Percentiles rank a stretch among this genome's conserved stretches.
phyloP scores from a whole-genome alignment of 2,113 vertebrate species.

The Chinchilla lanigera region DNA sequence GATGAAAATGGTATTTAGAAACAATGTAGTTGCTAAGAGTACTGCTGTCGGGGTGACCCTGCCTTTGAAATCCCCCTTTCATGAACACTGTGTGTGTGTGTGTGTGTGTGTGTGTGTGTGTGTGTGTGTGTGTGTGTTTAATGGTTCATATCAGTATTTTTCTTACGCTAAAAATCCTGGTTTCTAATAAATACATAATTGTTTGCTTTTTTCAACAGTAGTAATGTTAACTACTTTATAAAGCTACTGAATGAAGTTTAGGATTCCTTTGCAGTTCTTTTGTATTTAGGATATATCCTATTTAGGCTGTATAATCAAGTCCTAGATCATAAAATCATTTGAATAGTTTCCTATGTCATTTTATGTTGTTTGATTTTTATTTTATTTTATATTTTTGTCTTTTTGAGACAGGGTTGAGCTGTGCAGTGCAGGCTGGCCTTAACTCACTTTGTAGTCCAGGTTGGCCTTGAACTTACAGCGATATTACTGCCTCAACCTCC shows the following conservation, averaged over 20 bases:
- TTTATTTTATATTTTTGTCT: too few species aligned
- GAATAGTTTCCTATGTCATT: not conserved
- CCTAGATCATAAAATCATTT: not conserved
- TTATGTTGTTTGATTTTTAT: too few species aligned
- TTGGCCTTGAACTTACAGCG: not conserved
- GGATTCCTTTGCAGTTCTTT: not conserved
- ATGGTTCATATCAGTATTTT: not conserved
- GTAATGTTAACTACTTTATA: not conserved
- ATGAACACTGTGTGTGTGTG: not conserved
- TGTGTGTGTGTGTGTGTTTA: not conserved
- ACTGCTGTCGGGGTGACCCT: not conserved
- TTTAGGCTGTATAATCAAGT: not conserved
- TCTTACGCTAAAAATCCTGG: not conserved
- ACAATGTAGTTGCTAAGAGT: not conserved
- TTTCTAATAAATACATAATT: conserved; percentile 4
- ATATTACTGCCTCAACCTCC: not conserved
- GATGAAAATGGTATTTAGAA: not conserved
- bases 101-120: not conserved
- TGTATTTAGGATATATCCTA: not conserved
- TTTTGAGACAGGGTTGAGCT: too few species aligned
- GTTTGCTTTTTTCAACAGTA: not conserved
- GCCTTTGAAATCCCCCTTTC: not conserved
- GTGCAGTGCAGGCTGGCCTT: too few species aligned
- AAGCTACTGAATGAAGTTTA: not conserved
- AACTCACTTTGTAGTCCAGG: too few species aligned